Conservation (phyloP, 2,888 invertebrate genomes). For the Rhamphomyia laevipes region DNA sequence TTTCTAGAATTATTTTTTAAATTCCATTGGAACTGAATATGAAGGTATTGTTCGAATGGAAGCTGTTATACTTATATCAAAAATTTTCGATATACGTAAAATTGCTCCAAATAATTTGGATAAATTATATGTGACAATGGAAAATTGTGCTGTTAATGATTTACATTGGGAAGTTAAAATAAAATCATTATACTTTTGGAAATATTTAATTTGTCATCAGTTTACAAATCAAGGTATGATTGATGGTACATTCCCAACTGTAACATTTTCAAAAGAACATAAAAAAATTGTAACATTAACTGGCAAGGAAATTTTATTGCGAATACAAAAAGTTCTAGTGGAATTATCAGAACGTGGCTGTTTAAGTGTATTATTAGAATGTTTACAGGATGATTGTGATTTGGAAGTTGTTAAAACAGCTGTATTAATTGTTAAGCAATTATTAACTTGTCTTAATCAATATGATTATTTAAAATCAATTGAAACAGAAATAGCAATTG, state of each 20-base stretch:
- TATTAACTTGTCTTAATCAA: slow-evolving; percentile 42
- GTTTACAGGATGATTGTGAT: slow-evolving; percentile 58
- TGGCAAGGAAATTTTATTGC: slow-evolving; percentile 43
- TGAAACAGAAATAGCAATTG: slow-evolving; percentile 13
- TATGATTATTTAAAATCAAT: slow-evolving; percentile 40
- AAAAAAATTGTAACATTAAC: slow-evolving; percentile 65
- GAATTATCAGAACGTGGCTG: slow-evolving; percentile 58
- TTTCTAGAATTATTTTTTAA: slow-evolving; percentile 41
- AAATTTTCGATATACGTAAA: slow-evolving; percentile 53
- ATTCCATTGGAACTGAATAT: slow-evolving; percentile 50
- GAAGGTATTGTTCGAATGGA: slow-evolving; percentile 70
- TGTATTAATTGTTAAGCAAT: slow-evolving; percentile 39
- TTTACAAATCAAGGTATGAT: slow-evolving; percentile 71
- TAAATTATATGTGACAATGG: slow-evolving; percentile 51
- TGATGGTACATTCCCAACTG: slow-evolving; percentile 64
- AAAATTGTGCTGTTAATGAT: slow-evolving; percentile 53
- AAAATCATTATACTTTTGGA: slow-evolving; percentile 61
- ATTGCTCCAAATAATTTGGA: slow-evolving; percentile 44
- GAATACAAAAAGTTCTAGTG: slow-evolving; percentile 52
- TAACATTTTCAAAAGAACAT: slow-evolving; percentile 67
- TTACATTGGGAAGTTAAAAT: slow-evolving; percentile 76
- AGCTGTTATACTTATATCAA: slow-evolving; percentile 52
- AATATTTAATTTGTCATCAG: slow-evolving; percentile 49
- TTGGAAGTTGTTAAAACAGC: slow-evolving; percentile 55
- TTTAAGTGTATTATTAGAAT: slow-evolving; percentile 53